Base-by-base conservation (phyloP, 2,797 vertebrate genomes). In the Anguilla obscura region DNA sequence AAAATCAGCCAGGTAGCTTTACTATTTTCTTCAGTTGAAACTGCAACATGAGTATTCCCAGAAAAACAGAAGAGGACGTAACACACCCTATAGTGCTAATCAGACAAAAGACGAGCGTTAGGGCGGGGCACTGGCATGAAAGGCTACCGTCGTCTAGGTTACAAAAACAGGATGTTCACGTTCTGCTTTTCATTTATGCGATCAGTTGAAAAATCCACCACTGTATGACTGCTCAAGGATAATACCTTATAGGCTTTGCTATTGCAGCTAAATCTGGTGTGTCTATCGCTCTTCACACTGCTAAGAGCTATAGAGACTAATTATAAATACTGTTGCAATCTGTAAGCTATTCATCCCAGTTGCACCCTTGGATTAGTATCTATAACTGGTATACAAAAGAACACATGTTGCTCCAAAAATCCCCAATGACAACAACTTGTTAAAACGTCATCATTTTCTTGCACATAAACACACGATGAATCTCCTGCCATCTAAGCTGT, bases 141-240 rank as follows among this genome's bases (percentile, higher is more conserved):
- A 85, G 84, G 14, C 52, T 16, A 36, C 24, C 0, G 50, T 85
- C 36, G 30, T 14, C 84, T 33, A 16, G 50, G 50, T 33, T 56
- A 58, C 16, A 84, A 84, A 52, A 52, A 84, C 82, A 27, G 82
- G 82, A 84, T 84, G 82, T 84, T 84, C 24, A 50, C 24, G 45
- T 84, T 84, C 82, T 84, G 45, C 48, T 54, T 84, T 84, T 84
- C 21, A 52, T 12, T n/a, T 33, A 74, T 3, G 1, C 8, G 2
- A 71, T 71, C 66, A 14, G 9, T 3, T 74, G 27, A 74, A 36
- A 8, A 74, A 33, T 36, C 27, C 30, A 74, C 14, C 30, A 8
- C 27, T 14, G 30, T 14, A 40, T 16, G 36, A 14, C 36, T 76
- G 69, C 12, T 76, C 36, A 14, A 16, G 33, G 18, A 40, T 40